phyloP scores from a whole-genome alignment of 2,113 vertebrate species.

The Brienomyrus brachyistius region DNA sequence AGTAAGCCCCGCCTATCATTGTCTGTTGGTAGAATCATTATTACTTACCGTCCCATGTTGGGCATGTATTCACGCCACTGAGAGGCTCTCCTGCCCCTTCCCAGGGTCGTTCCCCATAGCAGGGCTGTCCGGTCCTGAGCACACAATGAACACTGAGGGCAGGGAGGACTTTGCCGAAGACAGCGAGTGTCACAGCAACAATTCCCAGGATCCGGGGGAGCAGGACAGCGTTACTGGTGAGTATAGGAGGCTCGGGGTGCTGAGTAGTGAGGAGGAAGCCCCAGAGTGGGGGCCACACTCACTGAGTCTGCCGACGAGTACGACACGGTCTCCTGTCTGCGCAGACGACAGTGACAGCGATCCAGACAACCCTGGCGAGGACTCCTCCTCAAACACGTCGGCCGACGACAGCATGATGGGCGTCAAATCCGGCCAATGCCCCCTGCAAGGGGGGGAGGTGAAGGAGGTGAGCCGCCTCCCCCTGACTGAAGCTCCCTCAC shows the following conservation, averaged over 20 bases:
- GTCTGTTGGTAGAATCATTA: neutral
- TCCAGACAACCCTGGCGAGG: constrained; percentile 61
- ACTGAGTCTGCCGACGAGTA: neutral
- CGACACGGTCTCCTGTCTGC: constrained; percentile 45
- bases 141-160: constrained; percentile 64
- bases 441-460: constrained; percentile 54
- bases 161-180: constrained; percentile 64
- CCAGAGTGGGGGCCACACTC: neutral
- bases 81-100: neutral
- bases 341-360: constrained; percentile 69
- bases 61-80: neutral
- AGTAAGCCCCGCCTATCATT: neutral
- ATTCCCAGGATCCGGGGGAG: constrained; percentile 61
- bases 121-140: constrained; percentile 58
- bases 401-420: constrained; percentile 63
- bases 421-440: constrained; percentile 51
- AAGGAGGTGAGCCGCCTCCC: constrained; percentile 58
- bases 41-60: neutral
- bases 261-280: neutral
- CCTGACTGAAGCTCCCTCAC: neutral
- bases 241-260: neutral
- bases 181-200: constrained; percentile 63
- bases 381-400: constrained; percentile 63
- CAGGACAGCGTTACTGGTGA: constrained; percentile 65
- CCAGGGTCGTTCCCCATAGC: constrained; percentile 66